Evolutionary conservation across 2,888 invertebrate genomes (phyloP).

Genomic region (Mantis religiosa): DNA sequence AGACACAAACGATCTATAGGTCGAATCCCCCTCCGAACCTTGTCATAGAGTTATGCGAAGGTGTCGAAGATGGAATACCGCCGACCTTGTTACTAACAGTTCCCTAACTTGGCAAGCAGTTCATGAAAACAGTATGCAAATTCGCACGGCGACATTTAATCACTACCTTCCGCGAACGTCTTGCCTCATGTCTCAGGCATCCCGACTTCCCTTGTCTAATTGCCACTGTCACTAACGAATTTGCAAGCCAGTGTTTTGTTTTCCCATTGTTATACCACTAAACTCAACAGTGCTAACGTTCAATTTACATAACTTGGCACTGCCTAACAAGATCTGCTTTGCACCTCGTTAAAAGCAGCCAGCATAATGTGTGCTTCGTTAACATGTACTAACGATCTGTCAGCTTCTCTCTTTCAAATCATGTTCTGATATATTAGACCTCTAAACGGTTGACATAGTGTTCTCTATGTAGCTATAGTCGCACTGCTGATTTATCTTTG

Average conservation of each 20-base stretch:
- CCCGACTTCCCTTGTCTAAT: background rate
- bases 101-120: background rate
- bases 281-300: background rate
- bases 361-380: background rate
- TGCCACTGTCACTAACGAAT: background rate
- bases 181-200: background rate
- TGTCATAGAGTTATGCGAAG: too few species aligned
- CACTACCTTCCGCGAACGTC: background rate
- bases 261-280: background rate
- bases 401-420: background rate
- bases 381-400: background rate
- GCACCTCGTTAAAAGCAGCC: background rate
- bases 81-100: background rate
- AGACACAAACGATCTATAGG: too few species aligned
- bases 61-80: too few species aligned
- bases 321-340: background rate
- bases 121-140: background rate
- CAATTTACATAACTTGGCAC: background rate
- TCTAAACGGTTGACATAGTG: too few species aligned
- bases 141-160: background rate
- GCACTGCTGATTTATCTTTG: too few species aligned
- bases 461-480: too few species aligned
- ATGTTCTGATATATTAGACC: background rate
- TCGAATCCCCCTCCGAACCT: too few species aligned
- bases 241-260: background rate